These are phyloP conservation scores for human (Homo sapiens) DNA, from an alignment of 2,113 vertebrate genomes.

Conservation along the genomic window GRCh38 chr13:49072501-49073000, in stretches of 20 bases:
- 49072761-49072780: too few relatives aligned
- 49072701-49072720: too few relatives aligned
- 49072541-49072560: background rate
- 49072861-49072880: background rate
- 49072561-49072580: background rate
- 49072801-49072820: background rate
- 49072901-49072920: background rate
- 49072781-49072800: background rate
- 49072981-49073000: background rate
- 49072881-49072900: background rate
- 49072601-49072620: background rate
- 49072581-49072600: background rate
- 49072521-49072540: background rate
- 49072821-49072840: background rate
- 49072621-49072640: background rate
- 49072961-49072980: background rate
- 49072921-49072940: background rate
- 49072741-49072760: too few relatives aligned
- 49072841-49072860: background rate
- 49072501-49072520: background rate
- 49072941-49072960: background rate
- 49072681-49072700: too few relatives aligned
- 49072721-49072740: too few relatives aligned
- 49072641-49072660: too few relatives aligned
- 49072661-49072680: too few relatives aligned